Conservation (phyloP, 2,888 invertebrate species). For the Eilema caniola region DNA sequence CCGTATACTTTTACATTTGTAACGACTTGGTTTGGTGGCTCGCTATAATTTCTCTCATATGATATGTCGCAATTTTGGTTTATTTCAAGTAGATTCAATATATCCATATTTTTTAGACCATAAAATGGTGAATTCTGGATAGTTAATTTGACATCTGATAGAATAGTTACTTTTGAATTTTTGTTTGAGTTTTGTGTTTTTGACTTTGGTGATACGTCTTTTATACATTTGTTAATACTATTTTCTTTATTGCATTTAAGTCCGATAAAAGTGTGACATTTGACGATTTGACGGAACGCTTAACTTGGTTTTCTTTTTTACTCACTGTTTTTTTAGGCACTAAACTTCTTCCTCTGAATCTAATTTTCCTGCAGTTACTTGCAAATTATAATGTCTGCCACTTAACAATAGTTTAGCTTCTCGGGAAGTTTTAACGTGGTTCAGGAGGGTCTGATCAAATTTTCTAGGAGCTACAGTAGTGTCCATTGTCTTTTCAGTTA, state of each 20-base stretch:
- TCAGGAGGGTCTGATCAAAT: constrained; percentile 16
- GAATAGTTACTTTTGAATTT: constrained; percentile 11
- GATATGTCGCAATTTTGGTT: constrained; percentile 12
- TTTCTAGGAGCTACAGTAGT: constrained; percentile 1
- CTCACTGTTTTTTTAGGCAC: constrained; percentile 7
- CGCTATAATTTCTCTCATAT: constrained; percentile 12
- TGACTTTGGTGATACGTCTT: constrained; percentile 13
- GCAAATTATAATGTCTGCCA: constrained; percentile 13
- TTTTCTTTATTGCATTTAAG: constrained; percentile 4
- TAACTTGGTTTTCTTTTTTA: constrained; percentile 12
- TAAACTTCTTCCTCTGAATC: constrained; percentile 13
- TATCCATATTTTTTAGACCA: constrained; percentile 10
- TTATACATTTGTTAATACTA: constrained; percentile 2
- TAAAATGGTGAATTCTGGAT: constrained; percentile 15
- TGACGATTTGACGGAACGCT: constrained; percentile 8
- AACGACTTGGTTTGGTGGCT: background rate
- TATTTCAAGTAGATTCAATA: constrained; percentile 9
- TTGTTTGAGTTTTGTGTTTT: constrained; percentile 1
- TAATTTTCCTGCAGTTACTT: constrained; percentile 14
- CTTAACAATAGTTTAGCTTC: constrained; percentile 8
- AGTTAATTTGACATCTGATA: constrained; percentile 12
- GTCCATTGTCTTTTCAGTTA: constrained; percentile 1
- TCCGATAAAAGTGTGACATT: constrained; percentile 14
- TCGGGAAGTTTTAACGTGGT: constrained; percentile 13
- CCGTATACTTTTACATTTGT: constrained; percentile 4